Evolutionary conservation across 2,113 vertebrate genomes (phyloP).

Genomic region (Chlorodrepanis virens): DNA sequence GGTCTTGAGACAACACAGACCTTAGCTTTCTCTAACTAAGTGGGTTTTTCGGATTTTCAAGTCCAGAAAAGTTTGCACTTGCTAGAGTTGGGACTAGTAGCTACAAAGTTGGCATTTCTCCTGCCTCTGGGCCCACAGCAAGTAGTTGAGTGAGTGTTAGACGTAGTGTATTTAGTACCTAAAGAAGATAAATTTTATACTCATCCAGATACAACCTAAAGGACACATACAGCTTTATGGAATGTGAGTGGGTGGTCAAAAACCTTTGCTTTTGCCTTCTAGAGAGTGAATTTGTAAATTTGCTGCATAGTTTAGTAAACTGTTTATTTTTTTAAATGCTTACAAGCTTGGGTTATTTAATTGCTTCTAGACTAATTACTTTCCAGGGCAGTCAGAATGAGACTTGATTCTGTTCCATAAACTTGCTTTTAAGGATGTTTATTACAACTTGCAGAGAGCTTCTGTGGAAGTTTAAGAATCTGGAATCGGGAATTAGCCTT

Average conservation of each 20-base stretch:
- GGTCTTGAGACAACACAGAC: neutral
- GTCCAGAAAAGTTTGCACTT: neutral
- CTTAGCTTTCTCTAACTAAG: neutral
- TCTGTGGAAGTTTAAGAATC: neutral
- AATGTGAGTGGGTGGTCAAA: neutral
- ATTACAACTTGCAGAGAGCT: neutral
- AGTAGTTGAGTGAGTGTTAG: neutral
- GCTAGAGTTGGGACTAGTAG: accelerated
- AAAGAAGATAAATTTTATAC: neutral
- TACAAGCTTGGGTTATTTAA: neutral
- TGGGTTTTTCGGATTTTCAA: neutral
- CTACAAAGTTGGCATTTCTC: neutral
- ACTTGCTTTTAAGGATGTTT: constrained; percentile 10
- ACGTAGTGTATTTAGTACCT: accelerated
- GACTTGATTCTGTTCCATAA: constrained; percentile 20
- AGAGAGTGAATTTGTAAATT: neutral
- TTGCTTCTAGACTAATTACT: neutral
- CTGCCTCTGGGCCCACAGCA: neutral
- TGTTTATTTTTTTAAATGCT: neutral
- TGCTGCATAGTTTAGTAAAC: neutral
- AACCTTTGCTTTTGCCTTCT: neutral
- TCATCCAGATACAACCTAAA: neutral
- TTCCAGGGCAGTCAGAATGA: neutral
- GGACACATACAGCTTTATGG: neutral
- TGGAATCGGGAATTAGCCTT: neutral